Evolutionary conservation across 2,797 vertebrate species (phyloP).

Genomic region (Tympanoctomys barrerae): DNA sequence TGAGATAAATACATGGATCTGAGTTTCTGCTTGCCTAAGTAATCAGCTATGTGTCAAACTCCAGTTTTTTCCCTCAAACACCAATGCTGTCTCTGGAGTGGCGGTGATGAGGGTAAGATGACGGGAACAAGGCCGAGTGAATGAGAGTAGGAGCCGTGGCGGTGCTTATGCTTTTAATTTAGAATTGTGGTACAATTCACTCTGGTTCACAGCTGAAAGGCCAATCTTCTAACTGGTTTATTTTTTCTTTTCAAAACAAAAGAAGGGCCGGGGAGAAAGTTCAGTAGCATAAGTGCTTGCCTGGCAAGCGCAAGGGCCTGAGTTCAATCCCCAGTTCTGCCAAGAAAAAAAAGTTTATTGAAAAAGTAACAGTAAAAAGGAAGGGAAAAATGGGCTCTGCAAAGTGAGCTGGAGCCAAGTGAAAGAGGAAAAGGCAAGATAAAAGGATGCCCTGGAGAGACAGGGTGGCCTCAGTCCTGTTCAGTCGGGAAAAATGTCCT

Average conservation of each 20-base stretch:
- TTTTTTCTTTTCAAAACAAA: not conserved
- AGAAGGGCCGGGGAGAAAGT: too few relatives aligned
- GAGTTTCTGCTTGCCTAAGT: not conserved
- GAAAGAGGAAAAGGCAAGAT: not conserved
- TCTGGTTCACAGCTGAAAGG: not conserved
- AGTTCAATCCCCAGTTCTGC: too few relatives aligned
- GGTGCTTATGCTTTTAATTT: not conserved
- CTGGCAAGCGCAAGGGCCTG: too few relatives aligned
- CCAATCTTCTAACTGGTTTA: not conserved
- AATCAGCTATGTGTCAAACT: not conserved
- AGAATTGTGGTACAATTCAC: not conserved
- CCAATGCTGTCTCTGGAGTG: not conserved
- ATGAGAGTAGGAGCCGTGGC: not conserved
- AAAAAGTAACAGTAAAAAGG: not conserved
- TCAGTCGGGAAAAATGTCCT: not conserved
- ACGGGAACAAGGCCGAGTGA: not conserved
- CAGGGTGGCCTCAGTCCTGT: not conserved
- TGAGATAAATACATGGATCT: not conserved
- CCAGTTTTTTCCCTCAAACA: slow-evolving; percentile 1
- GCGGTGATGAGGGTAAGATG: not conserved
- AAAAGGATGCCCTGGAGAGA: not conserved
- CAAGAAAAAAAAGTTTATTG: not conserved
- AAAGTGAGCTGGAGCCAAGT: not conserved
- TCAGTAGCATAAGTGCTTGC: too few relatives aligned
- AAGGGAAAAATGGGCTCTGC: not conserved